Evolutionary conservation across 2,888 invertebrate species (phyloP).

Genomic region (Cancer borealis): DNA sequence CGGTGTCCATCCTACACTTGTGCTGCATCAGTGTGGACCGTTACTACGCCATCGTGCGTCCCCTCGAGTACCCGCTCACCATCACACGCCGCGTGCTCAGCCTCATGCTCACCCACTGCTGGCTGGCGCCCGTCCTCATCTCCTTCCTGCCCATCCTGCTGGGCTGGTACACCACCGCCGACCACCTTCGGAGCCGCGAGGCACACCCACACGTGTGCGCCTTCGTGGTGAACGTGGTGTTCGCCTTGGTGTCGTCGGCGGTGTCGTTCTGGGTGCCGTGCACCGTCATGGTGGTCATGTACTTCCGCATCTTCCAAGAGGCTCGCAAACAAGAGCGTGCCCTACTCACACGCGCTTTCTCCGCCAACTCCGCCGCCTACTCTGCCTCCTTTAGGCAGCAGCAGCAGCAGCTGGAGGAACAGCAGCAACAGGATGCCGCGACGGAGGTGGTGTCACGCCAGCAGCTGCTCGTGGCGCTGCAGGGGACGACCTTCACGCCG

Average conservation of each 20-base stretch:
- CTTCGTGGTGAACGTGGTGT: conserved; percentile 77
- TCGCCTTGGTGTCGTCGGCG: conserved; percentile 76
- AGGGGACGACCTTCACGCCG: conserved; percentile 65
- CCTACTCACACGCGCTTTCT: conserved; percentile 73
- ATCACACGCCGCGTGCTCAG: conserved; percentile 88
- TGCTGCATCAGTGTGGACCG: conserved; percentile 89
- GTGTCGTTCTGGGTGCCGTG: conserved; percentile 77
- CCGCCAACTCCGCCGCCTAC: conserved; percentile 64
- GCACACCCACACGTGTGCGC: conserved; percentile 81
- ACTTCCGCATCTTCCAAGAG: conserved; percentile 88
- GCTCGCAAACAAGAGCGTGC: conserved; percentile 82
- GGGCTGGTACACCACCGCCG: conserved; percentile 80
- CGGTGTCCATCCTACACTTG: conserved; percentile 94
- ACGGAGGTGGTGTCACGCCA: conserved; percentile 64
- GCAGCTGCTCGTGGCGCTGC: conserved; percentile 73
- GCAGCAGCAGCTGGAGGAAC: background rate
- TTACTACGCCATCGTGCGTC: conserved; percentile 95
- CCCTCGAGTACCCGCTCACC: conserved; percentile 93
- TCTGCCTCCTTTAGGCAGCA: background rate
- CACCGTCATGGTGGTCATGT: conserved; percentile 77
- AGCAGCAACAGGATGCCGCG: conserved; percentile 53
- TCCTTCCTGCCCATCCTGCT: conserved; percentile 83
- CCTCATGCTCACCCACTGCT: conserved; percentile 83
- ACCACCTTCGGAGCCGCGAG: conserved; percentile 78
- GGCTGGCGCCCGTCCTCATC: conserved; percentile 82